phyloP scores from a whole-genome alignment of 2,797 vertebrate genomes.

The Staurois parvus region DNA sequence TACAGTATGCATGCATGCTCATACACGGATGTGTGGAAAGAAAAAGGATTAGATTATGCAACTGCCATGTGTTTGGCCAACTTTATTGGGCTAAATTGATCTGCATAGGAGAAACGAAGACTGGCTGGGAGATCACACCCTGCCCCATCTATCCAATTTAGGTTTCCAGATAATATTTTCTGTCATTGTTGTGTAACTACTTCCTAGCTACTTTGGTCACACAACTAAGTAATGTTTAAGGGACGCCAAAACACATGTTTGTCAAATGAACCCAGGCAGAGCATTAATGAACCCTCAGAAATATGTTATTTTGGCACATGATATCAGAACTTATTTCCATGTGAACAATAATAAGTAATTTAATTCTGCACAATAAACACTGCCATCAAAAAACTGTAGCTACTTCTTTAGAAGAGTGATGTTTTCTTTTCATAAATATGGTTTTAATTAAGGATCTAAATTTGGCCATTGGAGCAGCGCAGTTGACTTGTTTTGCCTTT shows the following conservation, averaged over 20 bases:
- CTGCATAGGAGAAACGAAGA: too few relatives aligned
- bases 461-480: neutral
- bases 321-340: neutral
- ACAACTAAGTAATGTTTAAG: neutral
- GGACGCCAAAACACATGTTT: neutral
- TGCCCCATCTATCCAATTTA: neutral
- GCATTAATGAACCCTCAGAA: neutral
- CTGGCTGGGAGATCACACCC: too few relatives aligned
- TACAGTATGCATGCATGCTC: too few relatives aligned
- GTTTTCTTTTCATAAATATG: constrained; percentile 1
- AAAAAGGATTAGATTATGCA: neutral
- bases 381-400: neutral
- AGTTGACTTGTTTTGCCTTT: constrained; percentile 4
- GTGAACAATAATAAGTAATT: neutral
- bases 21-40: too few relatives aligned
- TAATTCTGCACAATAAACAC: neutral
- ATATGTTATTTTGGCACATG: neutral
- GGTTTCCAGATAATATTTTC: neutral
- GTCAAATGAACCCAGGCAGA: neutral
- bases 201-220: neutral
- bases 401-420: neutral
- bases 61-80: neutral
- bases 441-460: constrained; percentile 19
- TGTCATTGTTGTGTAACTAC: neutral
- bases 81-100: neutral